phyloP scores from a whole-genome alignment of 2,113 vertebrate species.

The Upupa epops region DNA sequence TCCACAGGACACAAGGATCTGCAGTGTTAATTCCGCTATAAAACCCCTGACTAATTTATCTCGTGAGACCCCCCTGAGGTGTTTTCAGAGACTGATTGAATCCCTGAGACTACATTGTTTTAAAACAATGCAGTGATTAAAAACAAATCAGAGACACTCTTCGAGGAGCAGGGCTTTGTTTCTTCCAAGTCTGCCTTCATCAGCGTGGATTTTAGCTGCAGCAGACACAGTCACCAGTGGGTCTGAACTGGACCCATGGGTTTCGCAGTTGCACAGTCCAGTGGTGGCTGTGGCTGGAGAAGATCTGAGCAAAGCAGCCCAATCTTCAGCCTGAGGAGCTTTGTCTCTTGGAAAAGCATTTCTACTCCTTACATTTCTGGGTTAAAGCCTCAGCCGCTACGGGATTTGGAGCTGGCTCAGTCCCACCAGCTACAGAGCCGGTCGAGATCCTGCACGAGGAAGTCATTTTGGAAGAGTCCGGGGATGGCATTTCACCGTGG shows the following conservation, averaged over 20 bases:
- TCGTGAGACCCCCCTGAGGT: slow-evolving; percentile 16
- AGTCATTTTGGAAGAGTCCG: not conserved
- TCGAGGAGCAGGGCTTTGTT: not conserved
- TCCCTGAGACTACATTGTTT: not conserved
- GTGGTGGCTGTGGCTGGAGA: not conserved
- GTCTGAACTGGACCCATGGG: not conserved
- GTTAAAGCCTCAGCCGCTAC: not conserved
- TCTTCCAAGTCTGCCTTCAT: not conserved
- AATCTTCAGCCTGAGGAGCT: slow-evolving; percentile 7
- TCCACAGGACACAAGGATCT: slow-evolving; percentile 46
- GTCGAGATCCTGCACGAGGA: not conserved
- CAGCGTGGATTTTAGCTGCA: not conserved
- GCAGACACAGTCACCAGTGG: not conserved
- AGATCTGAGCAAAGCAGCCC: not conserved
- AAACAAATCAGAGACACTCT: slow-evolving; percentile 4
- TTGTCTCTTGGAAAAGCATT: not conserved
- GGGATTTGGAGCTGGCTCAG: not conserved
- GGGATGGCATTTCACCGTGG: slow-evolving; percentile 3
- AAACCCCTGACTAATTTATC: slow-evolving; percentile 35
- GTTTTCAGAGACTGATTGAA: slow-evolving; percentile 36
- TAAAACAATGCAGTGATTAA: slow-evolving; percentile 38
- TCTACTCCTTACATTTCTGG: not conserved
- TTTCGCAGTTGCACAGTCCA: not conserved
- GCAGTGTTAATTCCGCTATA: slow-evolving; percentile 54
- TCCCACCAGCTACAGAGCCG: not conserved